Conservation (phyloP, 2,888 invertebrate genomes). For the Thereva nobilitata region DNA sequence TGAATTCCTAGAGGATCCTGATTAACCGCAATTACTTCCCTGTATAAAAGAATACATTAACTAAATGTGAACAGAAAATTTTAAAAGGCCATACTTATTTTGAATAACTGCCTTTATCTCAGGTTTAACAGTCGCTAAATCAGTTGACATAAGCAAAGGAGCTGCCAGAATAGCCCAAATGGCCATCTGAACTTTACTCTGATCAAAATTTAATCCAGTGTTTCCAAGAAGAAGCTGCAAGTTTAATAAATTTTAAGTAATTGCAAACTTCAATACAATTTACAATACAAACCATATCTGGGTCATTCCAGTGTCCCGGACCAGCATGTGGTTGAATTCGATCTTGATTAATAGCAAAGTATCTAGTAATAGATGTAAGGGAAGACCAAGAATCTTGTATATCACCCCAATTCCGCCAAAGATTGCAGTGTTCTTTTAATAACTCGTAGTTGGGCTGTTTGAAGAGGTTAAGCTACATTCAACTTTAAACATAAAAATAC, state of each 20-base stretch:
- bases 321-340: conserved; percentile 64
- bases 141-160: conserved; percentile 73
- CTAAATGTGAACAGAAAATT: not conserved
- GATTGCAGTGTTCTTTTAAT: conserved; percentile 64
- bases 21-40: conserved; percentile 65
- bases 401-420: conserved; percentile 71
- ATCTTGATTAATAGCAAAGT: conserved; percentile 66
- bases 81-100: conserved; percentile 59
- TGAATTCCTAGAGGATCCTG: conserved; percentile 71
- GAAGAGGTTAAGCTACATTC: not conserved
- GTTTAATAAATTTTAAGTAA: not conserved
- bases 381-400: conserved; percentile 67
- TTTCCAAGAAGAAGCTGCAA: conserved; percentile 64
- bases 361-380: conserved; percentile 63
- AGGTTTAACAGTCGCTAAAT: conserved; percentile 65
- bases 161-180: conserved; percentile 75
- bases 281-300: conserved; percentile 65
- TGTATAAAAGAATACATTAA: conserved; percentile 34
- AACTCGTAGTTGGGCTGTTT: conserved; percentile 63
- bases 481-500: conserved; percentile 50
- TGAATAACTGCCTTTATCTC: conserved; percentile 65
- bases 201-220: conserved; percentile 68
- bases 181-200: conserved; percentile 74
- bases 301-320: conserved; percentile 74
- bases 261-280: conserved; percentile 2